Percentiles rank a stretch among this genome's conserved stretches.
Conservation (phyloP, 2,113 vertebrate genomes). For the Australoheros scitulus region DNA sequence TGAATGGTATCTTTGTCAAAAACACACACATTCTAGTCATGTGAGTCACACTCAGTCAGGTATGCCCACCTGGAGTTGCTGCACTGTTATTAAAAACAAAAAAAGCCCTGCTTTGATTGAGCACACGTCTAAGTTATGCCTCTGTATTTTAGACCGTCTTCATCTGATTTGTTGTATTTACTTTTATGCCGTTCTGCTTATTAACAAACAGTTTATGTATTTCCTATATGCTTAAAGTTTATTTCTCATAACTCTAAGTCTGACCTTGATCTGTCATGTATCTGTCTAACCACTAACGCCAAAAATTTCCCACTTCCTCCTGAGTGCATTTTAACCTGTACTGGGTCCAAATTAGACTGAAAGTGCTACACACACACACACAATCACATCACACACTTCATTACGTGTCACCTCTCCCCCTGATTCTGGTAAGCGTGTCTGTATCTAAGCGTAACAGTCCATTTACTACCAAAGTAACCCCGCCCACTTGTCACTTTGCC, state of each 20-base stretch:
- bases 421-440: constrained; percentile 88
- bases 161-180: not conserved
- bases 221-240: not conserved
- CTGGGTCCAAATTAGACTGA: constrained; percentile 13
- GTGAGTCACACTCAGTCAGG: not conserved
- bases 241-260: not conserved
- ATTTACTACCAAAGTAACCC: constrained; percentile 78
- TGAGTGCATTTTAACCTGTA: constrained; percentile 38
- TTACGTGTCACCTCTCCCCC: constrained; percentile 67
- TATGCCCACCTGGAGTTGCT: not conserved
- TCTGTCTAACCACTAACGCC: constrained; percentile 37
- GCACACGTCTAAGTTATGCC: not conserved
- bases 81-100: not conserved
- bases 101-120: not conserved
- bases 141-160: not conserved
- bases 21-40: not conserved
- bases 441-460: constrained; percentile 67
- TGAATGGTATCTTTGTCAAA: not conserved
- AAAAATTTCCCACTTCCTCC: constrained; percentile 58
- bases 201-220: not conserved
- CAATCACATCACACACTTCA: constrained; percentile 4
- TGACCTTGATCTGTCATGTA: constrained; percentile 17
- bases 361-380: constrained; percentile 16
- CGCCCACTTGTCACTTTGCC: constrained; percentile 59
- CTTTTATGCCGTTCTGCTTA: not conserved